Base-by-base conservation (phyloP, 2,113 vertebrate species). In the Cebus imitator region DNA sequence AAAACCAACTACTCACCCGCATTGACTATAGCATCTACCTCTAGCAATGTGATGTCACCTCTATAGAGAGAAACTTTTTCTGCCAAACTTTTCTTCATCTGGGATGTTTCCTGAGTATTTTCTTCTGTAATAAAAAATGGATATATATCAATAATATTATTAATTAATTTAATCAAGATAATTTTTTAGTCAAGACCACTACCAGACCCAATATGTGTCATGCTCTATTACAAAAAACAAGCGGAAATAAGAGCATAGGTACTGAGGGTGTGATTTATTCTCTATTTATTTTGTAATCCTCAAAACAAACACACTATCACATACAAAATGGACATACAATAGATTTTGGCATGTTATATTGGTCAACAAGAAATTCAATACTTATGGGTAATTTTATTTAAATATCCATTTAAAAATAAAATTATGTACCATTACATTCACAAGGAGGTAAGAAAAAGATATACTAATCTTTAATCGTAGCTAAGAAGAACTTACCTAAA, bases 1-100 rank as follows among this genome's bases (percentile, higher is more conserved):
- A 84, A 87, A 0, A 4, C 89, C 35, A 97, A 94, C 8, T 75
- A 97, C 99, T 98, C 99, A 99, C 99, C 99, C 87, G 99, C 99
- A 98, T 99, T 99, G 97, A 99, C 99, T 23, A 99, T 99, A 97
- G 99, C 99, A 91, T 99, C 99, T 94, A 99, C 98, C 98, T 99
- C 99, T 90, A 99, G 98, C 95, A 99, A 95, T 0, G 99, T 99
- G 93, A 99, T 99, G 98, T 99, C 99, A 85, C 99, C 99, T 99
- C 99, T 99, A 84, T 99, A 99, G 80, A 99, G 99, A 96, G 99
- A 99, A 40, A 99, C 99, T 98, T 99, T 99, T 96, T 99, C 99
- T 48, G 98, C 99, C 98, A 99, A 98, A 80, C 97, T 98, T 98
- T 90, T 99, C 98, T 98, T 99, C 97, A 97, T 95, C 98, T 99